A percentile compares a stretch with the other conserved stretches of the same genome.
These are phyloP conservation scores for Bombus waltoni DNA, from an alignment of 1,140 invertebrate species.

Conservation along the genomic window DNA sequence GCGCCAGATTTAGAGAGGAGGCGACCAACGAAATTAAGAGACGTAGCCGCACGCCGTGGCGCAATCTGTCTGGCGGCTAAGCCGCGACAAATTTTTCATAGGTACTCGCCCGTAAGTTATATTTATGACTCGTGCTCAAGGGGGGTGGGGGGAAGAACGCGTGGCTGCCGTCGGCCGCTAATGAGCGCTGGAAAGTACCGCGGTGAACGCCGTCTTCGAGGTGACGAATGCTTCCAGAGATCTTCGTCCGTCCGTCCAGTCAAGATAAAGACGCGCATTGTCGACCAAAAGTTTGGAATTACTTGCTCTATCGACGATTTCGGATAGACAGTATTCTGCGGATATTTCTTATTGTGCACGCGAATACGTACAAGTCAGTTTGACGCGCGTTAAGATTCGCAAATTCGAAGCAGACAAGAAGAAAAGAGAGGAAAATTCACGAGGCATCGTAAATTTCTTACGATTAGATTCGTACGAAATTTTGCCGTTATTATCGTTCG, in stretches of 20 bases:
- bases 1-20: slow-evolving; percentile 48
- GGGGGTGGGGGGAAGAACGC: slow-evolving; percentile 43
- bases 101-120: slow-evolving; percentile 69
- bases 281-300: neutral
- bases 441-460: too few species aligned
- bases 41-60: slow-evolving; percentile 40
- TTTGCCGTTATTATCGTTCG: neutral
- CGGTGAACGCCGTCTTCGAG: slow-evolving; percentile 38
- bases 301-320: neutral
- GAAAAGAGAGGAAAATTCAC: too few species aligned
- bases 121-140: slow-evolving; percentile 74
- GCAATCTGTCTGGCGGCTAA: slow-evolving; percentile 67
- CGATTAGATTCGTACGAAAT: neutral
- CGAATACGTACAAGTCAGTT: too few species aligned
- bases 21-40: slow-evolving; percentile 51
- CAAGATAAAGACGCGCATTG: neutral
- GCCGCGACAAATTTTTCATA: slow-evolving; percentile 74
- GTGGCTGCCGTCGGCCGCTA: slow-evolving; percentile 69
- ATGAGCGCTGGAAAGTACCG: slow-evolving; percentile 65
- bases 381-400: too few species aligned
- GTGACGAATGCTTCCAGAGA: slow-evolving; percentile 71
- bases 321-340: too few species aligned
- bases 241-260: neutral
- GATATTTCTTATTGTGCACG: too few species aligned
- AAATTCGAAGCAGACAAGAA: accelerated